Evolutionary conservation across 2,888 invertebrate genomes (phyloP), one percentile per base, ranked within the genome.

Genomic region (Rhaphigaster nebulosa): DNA sequence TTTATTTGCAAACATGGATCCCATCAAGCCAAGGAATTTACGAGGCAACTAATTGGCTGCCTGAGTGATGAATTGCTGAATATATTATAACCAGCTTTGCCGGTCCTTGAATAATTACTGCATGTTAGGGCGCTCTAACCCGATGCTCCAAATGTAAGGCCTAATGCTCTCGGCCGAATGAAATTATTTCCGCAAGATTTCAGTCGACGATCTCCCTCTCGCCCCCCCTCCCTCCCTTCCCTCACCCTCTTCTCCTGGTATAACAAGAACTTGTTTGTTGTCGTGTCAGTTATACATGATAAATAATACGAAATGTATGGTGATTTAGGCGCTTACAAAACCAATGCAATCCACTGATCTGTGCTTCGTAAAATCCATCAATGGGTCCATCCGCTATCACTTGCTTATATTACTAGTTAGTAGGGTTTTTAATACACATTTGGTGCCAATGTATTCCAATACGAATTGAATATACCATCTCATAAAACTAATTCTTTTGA

Each of bases 61-160:
- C 84, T 84, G 84, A 84, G 84, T 84, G 84, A 84, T 84, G 84
- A 84, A 84, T 84, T 84, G 84, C 84, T 84, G 84, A 84, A 84
- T 84, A 84, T 84, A 84, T 84, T 84, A 84, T 84, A 84, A 50
- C 45, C 45, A 45, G 45, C 84, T 50, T 84, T 41, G 84, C 84
- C 26, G 45, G 8, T 10, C n/a, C n/a, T 45, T 84, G 84, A 84
- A 84, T 84, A 84, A 84, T 84, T 84, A 84, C 45, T 26, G 20
- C 45, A 50, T 50, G 84, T 84, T 84, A 84, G 45, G 80, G 38
- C 26, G 26, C 38, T 15, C 70, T 38, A 38, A 76, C 70, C 70
- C 34, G n/a, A 18, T n/a, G 45, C 45, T 26, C 84, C 84, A 50
- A 41, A 26, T 84, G 45, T 84, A 4, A n/a, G 45, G 84, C 45